Conservation (phyloP, 2,888 invertebrate genomes). For the Serripes groenlandicus region DNA sequence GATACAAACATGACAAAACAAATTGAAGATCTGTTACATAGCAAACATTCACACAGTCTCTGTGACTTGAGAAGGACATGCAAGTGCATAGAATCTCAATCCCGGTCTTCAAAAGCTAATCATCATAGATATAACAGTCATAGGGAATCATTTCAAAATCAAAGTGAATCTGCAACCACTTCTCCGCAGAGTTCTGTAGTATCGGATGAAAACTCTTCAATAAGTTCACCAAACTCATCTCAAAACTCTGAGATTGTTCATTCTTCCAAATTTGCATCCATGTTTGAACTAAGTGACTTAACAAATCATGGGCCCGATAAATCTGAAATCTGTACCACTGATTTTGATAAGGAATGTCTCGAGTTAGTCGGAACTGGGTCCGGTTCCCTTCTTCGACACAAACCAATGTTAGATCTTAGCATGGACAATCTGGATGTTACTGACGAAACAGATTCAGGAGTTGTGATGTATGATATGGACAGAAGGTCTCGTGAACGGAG, state of each 20-base stretch:
- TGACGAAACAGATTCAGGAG: slow-evolving; percentile 41
- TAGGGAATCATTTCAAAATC: neutral
- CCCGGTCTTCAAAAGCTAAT: neutral
- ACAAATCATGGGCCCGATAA: neutral
- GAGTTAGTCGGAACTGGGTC: neutral
- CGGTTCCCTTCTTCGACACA: slow-evolving; percentile 29
- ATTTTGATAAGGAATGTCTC: slow-evolving; percentile 1
- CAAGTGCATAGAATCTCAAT: neutral
- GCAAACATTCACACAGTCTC: neutral
- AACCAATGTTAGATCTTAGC: slow-evolving; percentile 57
- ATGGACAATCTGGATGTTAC: slow-evolving; percentile 55
- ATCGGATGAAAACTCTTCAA: neutral
- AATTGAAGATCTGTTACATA: neutral
- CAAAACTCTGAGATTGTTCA: neutral
- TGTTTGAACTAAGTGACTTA: slow-evolving; percentile 42
- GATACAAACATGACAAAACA: neutral
- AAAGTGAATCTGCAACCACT: neutral
- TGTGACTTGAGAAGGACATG: slow-evolving; percentile 5
- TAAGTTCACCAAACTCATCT: neutral
- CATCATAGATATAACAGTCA: neutral
- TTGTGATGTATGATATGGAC: slow-evolving; percentile 15
- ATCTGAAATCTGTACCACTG: neutral
- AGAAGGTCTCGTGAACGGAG: slow-evolving; percentile 21
- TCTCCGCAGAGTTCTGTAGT: neutral
- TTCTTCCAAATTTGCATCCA: slow-evolving; percentile 10